phyloP scores from a whole-genome alignment of 2,113 vertebrate genomes.

The Murina feae region DNA sequence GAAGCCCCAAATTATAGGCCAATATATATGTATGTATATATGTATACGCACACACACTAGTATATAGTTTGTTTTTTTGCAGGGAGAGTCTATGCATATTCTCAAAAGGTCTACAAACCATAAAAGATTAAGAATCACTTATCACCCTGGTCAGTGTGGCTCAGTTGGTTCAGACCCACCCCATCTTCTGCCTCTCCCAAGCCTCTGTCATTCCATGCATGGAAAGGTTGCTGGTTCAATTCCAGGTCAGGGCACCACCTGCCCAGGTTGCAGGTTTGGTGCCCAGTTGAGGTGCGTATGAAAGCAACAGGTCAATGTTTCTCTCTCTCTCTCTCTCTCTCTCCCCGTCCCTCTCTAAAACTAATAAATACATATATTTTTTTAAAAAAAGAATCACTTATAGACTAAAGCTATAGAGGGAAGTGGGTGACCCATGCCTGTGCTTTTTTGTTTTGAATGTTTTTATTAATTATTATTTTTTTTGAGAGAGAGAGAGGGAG shows the following conservation, averaged over 20 bases:
- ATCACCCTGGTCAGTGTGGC: neutral
- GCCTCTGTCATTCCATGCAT: neutral
- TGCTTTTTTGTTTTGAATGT: too few species aligned
- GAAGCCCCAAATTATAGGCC: neutral
- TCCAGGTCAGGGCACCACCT: neutral
- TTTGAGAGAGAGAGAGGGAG: too few species aligned
- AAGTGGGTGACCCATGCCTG: neutral
- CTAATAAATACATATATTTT: neutral
- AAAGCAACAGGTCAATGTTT: neutral
- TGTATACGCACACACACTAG: too few species aligned
- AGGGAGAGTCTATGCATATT: neutral
- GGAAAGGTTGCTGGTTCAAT: neutral
- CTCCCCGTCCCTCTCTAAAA: neutral
- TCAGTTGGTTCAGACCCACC: neutral
- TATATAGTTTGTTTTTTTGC: neutral
- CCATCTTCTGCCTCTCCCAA: too few species aligned
- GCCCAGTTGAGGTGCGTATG: neutral
- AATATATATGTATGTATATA: neutral
- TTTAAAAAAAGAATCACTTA: too few species aligned
- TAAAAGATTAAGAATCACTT: neutral
- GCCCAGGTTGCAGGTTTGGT: neutral
- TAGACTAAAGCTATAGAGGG: neutral
- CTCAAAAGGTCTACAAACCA: neutral
- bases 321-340: neutral
- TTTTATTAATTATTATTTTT: too few species aligned